Base-by-base conservation (phyloP, 2,113 vertebrate genomes). In the Pachycephala philippinensis region DNA sequence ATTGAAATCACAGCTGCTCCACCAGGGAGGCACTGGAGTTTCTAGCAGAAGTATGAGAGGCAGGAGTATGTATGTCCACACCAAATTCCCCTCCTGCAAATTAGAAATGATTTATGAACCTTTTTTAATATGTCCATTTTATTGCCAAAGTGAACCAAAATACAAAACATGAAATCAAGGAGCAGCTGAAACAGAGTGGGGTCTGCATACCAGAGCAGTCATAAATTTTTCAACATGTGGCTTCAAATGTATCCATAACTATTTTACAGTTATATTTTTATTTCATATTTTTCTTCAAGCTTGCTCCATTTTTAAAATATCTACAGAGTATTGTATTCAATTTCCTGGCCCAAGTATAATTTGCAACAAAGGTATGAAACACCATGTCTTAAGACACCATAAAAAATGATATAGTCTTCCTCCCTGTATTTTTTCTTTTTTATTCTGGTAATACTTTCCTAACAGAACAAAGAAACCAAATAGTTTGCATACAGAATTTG, bases 201-300 rank as follows among this genome's bases (percentile, higher is more conserved):
- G 15, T 88, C 63, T 88, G 64, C 50, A 37, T 78, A 64, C 76
- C 78, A 95, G 53, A 92, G 35, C 31, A 90, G 24, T 65, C 50
- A 49, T 89, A 95, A 84, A 57, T 82, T 81, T 95, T 97, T 91
- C 30, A 30, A 65, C 77, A 77, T 75, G 66, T 78, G 59, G 65
- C 5, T 94, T 91, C 63, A 89, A 71, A 95, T 86, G 30, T 83
- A 75, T 85, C 87, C 30, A 20, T 74, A 90, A 92, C 15, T 93
- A 82, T 72, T 95, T 82, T 80, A 26, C 13, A 75, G 81, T 37
- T 49, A 27, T 70, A 54, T 93, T 95, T 89, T 75, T 63, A 84
- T 87, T 90, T 83, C 56, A 63, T 82, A 30, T 50, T 80, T 94
- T 90, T 92, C 45, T 87, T 85, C 24, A 84, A 72, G 28, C 37